Evolutionary conservation across 37 sponge, comb jelly and placozoan genomes (phyloP).

Genomic region (Beroe forskalii): DNA sequence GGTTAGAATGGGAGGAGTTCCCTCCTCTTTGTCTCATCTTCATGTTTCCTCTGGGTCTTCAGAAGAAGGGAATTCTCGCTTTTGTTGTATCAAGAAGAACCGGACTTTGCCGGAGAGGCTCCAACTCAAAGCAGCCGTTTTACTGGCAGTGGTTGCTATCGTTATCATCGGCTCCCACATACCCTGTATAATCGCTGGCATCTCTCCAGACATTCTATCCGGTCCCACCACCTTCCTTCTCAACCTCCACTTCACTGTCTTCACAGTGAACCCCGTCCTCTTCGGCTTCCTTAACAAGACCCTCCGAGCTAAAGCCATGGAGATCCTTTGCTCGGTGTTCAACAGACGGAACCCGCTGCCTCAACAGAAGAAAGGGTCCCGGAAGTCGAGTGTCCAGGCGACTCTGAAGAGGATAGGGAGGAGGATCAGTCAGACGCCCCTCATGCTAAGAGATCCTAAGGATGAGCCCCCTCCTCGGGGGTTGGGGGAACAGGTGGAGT

Average conservation of each 20-base stretch:
- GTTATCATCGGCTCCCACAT: constrained; percentile 11
- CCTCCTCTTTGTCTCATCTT: not conserved
- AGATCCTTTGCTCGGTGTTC: not conserved
- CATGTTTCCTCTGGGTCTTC: not conserved
- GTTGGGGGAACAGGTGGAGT: not conserved
- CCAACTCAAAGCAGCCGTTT: constrained; percentile 2
- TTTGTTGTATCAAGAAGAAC: not conserved
- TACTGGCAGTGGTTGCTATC: constrained; percentile 1
- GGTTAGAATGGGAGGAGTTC: not conserved
- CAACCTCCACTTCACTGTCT: not conserved
- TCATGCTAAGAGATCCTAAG: not conserved
- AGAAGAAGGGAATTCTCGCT: no score
- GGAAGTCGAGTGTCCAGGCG: not conserved
- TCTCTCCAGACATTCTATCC: not conserved
- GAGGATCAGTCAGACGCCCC: not conserved
- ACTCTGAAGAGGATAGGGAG: constrained; percentile 14
- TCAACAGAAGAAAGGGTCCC: not conserved
- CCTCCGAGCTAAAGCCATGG: not conserved
- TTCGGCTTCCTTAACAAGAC: constrained; percentile 55
- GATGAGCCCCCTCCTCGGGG: not conserved
- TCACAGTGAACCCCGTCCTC: constrained; percentile 17
- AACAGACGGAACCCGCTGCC: not conserved
- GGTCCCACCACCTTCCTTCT: not conserved
- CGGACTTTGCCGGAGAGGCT: not conserved
- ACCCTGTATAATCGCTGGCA: not conserved